Evolutionary conservation across 2,797 vertebrate species (phyloP), one percentile per base, ranked within the genome.

Genomic region (Danio kyathit): DNA sequence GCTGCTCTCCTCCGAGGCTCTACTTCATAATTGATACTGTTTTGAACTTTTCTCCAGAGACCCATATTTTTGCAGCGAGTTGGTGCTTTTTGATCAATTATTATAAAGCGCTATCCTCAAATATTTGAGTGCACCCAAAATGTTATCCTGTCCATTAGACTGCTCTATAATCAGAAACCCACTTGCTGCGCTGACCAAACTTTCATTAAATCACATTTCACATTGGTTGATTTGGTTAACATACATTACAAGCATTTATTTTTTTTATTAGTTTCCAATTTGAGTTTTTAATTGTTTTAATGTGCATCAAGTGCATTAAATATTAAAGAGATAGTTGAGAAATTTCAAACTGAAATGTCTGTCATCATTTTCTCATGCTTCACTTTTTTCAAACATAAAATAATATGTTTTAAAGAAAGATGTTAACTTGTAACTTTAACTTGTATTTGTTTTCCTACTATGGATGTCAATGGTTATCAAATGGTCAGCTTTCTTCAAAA

Each of bases 11-110:
- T 91, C 87, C 9, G 88, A 91, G 91, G 84, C 86, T 86, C 92
- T 90, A 41, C 90, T 93, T 88, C 91, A 92, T 94, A 93, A 94
- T 92, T 93, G 91, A 93, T 92, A 91, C 88, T 88, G 88, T 92
- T 80, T 93, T 92, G 91, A 94, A 92, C 90, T 88, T 74, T 54
- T 51, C 90, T 90, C 88, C 87, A 79, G 80, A 85, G 74, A 76
- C 77, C 13, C 49, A 49, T 69, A 17, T 71, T 63, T 80, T 80
- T 91, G 92, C 91, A 93, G 91, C 90, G 90, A 83, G 82, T 74
- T 82, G 84, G 82, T 89, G 67, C 88, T 90, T 89, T 93, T 92
- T 92, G 88, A 93, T 93, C 90, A 92, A 90, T 92, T 91, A 93
- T 90, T 91, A 90, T 92, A 89, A 92, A 91, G 88, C 80, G 71